Conservation (phyloP, 2,797 vertebrate species). For the Tauraco hartlaubi region DNA sequence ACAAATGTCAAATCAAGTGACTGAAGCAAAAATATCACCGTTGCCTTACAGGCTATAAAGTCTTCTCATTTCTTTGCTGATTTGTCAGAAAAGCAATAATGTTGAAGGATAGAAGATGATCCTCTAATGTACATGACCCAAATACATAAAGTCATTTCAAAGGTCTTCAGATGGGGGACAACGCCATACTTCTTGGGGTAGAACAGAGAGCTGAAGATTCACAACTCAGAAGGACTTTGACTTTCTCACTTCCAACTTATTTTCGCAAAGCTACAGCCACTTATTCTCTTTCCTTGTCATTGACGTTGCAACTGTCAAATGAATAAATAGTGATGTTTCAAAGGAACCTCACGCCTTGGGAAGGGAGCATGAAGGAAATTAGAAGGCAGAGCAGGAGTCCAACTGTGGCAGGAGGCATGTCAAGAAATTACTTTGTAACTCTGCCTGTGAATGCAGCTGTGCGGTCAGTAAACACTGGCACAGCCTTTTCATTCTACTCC, state of each 20-base stretch:
- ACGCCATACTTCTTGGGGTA: neutral
- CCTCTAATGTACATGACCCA: neutral
- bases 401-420: constrained; percentile 22
- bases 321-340: constrained; percentile 45
- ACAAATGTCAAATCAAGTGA: constrained; percentile 44
- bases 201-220: neutral
- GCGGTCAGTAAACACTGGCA: constrained; percentile 43
- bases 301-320: constrained; percentile 40
- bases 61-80: neutral
- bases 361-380: constrained; percentile 27
- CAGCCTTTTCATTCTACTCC: constrained; percentile 14
- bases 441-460: constrained; percentile 47
- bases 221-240: constrained; percentile 20
- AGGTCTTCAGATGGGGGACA: neutral
- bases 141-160: neutral
- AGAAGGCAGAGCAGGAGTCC: neutral
- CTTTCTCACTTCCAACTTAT: neutral
- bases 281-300: constrained; percentile 9
- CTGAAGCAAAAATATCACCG: constrained; percentile 59
- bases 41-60: constrained; percentile 7
- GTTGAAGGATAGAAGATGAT: neutral
- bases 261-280: neutral
- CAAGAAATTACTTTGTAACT: constrained; percentile 60
- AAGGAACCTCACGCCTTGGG: constrained; percentile 18
- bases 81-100: neutral